Evolutionary conservation across 2,888 invertebrate genomes (phyloP), one percentile per base, ranked within the genome.

Genomic region (Papilio elwesi): DNA sequence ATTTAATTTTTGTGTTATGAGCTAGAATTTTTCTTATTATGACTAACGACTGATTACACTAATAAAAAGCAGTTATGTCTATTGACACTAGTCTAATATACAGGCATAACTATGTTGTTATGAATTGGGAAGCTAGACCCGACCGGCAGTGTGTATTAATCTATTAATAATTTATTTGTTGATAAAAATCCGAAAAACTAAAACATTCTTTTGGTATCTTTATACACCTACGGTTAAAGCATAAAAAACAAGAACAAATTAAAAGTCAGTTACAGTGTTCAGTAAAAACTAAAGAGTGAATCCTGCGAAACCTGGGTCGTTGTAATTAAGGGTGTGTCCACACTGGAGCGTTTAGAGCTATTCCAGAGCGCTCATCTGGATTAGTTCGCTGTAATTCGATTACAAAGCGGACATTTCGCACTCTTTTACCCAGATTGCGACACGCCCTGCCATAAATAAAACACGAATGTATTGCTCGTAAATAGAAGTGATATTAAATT

Each of bases 331-430:
- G 68, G 47, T 48, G 62, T 62, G 62, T 67, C 47, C 52, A 52
- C 67, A 63, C 68, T 36, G 43, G 55, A 70, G 36, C 38, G 70
- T 70, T 65, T 55, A 65, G 70, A 48, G 64, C 36, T 48, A 55
- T 55, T 70, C 64, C 53, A 48, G 55, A 13, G 64, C 68, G 62
- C 36, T 67, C 43, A 48, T 68, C 67, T 55, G 53, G 68, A 68
- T 72, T 67, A 71, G 67, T 67, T 62, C 67, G 62, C 53, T 53
- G 16, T 72, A 68, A 72, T 72, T 72, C 63, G 52, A 72, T 72
- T 72, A 72, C 67, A 67, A 11, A 26, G 15, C 16, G 62, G 71
- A 72, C 67, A 72, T 72, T 72, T 72, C 53, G 71, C 71, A 72
- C 71, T 72, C 71, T 71, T 71, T 62, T 63, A 62, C 12, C 13